Conservation (phyloP, 2,797 vertebrate species). For the Enteromius argenteus region DNA sequence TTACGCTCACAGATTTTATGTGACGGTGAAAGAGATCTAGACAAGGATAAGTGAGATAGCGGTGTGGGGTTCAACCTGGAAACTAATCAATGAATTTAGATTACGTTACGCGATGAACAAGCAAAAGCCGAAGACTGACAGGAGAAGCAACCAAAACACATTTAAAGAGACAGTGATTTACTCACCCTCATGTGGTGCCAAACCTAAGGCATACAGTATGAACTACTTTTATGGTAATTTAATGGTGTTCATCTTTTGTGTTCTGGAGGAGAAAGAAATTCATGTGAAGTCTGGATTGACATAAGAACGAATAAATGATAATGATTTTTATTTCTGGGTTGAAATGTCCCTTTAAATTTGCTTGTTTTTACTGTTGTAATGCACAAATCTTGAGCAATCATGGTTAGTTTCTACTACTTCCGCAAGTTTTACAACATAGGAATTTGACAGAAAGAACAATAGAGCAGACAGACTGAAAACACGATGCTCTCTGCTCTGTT, state of each 20-base stretch:
- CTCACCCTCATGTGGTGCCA: not conserved
- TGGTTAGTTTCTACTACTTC: not conserved
- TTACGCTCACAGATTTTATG: slow-evolving; percentile 5
- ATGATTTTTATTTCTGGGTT: not conserved
- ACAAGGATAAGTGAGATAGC: not conserved
- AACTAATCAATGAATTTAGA: slow-evolving; percentile 17
- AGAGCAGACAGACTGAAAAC: not conserved
- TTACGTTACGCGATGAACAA: not conserved
- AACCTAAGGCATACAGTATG: not conserved
- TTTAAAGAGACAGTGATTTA: not conserved
- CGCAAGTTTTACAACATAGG: not conserved
- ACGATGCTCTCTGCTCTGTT: not conserved
- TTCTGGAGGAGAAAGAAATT: not conserved
- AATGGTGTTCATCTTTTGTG: not conserved
- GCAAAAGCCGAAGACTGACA: slow-evolving; percentile 9
- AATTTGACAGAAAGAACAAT: not conserved
- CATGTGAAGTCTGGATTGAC: not conserved
- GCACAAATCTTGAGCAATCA: not conserved
- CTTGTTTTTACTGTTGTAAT: not conserved
- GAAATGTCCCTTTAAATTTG: not conserved
- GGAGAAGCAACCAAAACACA: not conserved
- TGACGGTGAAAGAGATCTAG: slow-evolving; percentile 2
- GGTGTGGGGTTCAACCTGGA: slow-evolving; percentile 4
- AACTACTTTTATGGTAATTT: not conserved
- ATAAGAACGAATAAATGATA: not conserved